A percentile compares a stretch with the other conserved stretches of the same genome.
phyloP scores from a whole-genome alignment of 2,797 vertebrate species.

The Ambastaia sidthimunki region DNA sequence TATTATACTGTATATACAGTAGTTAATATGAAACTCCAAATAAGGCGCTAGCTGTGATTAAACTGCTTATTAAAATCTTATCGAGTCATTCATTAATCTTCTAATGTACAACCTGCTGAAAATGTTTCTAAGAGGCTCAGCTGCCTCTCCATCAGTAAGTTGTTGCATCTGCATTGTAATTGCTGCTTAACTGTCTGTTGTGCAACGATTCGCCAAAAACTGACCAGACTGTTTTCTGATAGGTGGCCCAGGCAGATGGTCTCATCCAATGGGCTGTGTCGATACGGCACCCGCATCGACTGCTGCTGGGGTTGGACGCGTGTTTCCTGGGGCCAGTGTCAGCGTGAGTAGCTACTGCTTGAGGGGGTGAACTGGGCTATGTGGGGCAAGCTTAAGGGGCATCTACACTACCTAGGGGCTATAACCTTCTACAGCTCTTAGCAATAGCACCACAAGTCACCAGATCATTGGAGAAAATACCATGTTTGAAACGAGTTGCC shows the following conservation, averaged over 20 bases:
- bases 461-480: constrained; percentile 5
- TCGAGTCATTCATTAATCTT: no score
- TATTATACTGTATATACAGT: no score
- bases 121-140: background rate
- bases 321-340: constrained; percentile 92
- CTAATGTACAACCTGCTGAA: background rate
- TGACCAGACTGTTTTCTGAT: constrained; percentile 68
- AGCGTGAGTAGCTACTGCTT: constrained; percentile 88
- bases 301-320: constrained; percentile 99
- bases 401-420: constrained; percentile 37
- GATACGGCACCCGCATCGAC: constrained; percentile 89
- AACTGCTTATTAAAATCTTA: no score
- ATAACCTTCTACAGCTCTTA: constrained; percentile 25
- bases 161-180: background rate
- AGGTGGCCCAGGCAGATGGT: constrained; percentile 94
- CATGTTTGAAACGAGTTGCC: background rate
- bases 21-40: no score
- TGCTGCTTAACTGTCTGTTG: background rate
- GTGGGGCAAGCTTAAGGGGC: constrained; percentile 57
- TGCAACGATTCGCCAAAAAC: constrained; percentile 62
- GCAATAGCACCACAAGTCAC: constrained; percentile 35
- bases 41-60: no score
- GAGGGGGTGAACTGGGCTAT: constrained; percentile 62
- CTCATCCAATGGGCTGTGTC: constrained; percentile 88
- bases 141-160: background rate